A percentile compares a stretch with the other conserved stretches of the same genome.
Conservation (phyloP, 2,113 vertebrate genomes). For the Charina bottae region DNA sequence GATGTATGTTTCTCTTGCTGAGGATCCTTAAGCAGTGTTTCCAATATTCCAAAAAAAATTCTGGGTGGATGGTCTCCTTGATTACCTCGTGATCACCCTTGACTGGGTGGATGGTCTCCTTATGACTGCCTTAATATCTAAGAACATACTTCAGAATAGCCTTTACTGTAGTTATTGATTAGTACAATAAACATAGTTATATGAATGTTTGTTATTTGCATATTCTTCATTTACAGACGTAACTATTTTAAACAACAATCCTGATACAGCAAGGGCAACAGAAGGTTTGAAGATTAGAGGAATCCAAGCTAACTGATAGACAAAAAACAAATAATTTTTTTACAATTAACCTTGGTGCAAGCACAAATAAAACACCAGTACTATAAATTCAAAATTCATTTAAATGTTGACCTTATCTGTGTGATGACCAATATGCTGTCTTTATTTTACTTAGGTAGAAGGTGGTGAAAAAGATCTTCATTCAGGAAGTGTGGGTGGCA, state of each 20-base stretch:
- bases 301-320: neutral
- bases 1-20: neutral
- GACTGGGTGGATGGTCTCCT: neutral
- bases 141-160: neutral
- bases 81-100: no score
- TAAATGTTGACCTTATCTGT: neutral
- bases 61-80: neutral
- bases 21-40: neutral
- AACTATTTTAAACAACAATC: neutral
- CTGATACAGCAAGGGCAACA: neutral
- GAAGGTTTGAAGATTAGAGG: neutral
- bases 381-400: neutral
- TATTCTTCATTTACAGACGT: neutral
- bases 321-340: neutral
- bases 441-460: conserved; percentile 70
- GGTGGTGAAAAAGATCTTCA: conserved; percentile 77
- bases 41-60: neutral
- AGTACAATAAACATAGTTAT: neutral
- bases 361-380: neutral
- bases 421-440: neutral
- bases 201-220: neutral
- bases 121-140: neutral
- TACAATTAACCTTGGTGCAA: neutral
- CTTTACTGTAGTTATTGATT: neutral
- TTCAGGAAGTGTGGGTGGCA: conserved; percentile 80